Base-by-base conservation (phyloP, 2,888 invertebrate species). In the Conus canariensis region DNA sequence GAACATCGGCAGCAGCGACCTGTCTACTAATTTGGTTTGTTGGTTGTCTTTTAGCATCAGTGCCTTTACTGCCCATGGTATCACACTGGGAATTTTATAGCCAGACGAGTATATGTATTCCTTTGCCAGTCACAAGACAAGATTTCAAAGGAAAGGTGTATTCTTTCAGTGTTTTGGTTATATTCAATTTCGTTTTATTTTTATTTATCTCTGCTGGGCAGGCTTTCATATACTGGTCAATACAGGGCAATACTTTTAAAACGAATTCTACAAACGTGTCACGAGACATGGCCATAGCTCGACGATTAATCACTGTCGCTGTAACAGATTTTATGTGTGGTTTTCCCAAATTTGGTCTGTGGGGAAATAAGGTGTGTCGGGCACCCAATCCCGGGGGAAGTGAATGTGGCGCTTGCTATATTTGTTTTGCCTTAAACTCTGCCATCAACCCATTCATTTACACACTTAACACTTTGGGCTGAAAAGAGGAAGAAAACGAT, bases 261-360 rank as follows among this genome's bases (percentile, higher is more conserved):
- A 58, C 82, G 22, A 83, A 83, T 25, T 25, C 82, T 5, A 82
- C 82, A 5, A 82, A 82, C 19, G 22, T 58, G 56, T 83, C 82
- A 22, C 19, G 25, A 8, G 82, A 83, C 58, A 6, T 83, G 82
- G 58, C 82, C 58, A 83, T 83, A 56, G 82, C 82, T 83, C 82
- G 22, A 19, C 16, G 82, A 10, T 22, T 83, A 58, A 83, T 83
- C 82, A 83, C 56, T 58, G 82, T 56, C 8, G 58, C 82, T 83
- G 87, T 83, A n/a, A 70, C 64, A 88, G 83, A 83, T 83, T 83
- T 83, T 22, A 16, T 83, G 56, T 83, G 82, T 83, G 82, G 82
- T 83, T 83, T 83, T n/a, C n/a, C 82, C 82, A 19, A 58, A n/a
- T n/a, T 83, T 8, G 82, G 82, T 19, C 14, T 83, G 14, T 83